Conservation (phyloP, 2,113 vertebrate genomes). For the Dasypus novemcinctus region DNA sequence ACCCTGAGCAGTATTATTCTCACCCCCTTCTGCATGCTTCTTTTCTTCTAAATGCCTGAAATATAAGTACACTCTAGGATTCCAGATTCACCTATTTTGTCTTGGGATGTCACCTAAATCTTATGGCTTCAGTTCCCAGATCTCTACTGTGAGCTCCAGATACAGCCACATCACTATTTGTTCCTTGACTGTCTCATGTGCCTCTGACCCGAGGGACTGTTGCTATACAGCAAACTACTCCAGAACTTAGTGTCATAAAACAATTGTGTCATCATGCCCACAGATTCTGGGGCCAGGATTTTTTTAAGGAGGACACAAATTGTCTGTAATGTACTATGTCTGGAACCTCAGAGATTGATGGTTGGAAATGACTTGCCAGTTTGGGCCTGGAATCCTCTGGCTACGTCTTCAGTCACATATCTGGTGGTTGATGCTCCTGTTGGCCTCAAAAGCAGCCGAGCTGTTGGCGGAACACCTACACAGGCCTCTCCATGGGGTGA, state of each 20-base stretch:
- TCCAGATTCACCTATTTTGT: not conserved
- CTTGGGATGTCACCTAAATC: not conserved
- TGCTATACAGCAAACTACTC: not conserved
- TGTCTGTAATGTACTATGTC: not conserved
- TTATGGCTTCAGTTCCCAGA: not conserved
- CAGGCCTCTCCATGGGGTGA: not conserved
- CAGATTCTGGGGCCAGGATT: not conserved
- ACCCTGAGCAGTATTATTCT: not conserved
- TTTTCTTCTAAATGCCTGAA: not conserved
- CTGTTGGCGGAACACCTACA: not conserved
- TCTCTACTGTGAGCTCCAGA: not conserved
- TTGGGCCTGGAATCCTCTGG: not conserved
- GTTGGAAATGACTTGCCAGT: not conserved
- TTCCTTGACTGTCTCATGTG: accelerated
- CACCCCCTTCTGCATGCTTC: not conserved
- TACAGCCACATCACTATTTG: not conserved
- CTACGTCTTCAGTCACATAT: not conserved
- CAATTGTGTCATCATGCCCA: not conserved
- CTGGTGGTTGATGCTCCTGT: not conserved
- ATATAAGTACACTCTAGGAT: not conserved
- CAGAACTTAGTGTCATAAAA: not conserved
- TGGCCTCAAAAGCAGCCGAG: not conserved
- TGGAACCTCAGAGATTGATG: not conserved
- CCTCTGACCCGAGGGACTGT: not conserved
- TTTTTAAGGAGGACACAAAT: not conserved